Base-by-base conservation (phyloP, 2,113 vertebrate species). In the Neotragus moschatus region DNA sequence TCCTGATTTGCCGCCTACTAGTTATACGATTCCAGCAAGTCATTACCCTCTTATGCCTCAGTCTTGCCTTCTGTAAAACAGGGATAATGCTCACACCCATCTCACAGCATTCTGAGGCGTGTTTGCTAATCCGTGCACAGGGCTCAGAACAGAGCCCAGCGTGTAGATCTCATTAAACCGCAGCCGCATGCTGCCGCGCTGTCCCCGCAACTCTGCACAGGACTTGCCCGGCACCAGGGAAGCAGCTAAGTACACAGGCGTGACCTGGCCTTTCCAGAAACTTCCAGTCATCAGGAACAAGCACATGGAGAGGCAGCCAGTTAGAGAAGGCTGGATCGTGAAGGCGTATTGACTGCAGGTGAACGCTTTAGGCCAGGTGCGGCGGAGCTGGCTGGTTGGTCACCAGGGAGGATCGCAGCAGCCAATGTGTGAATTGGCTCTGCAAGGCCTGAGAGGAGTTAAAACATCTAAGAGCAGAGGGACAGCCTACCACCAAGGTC, bases 121-220 rank as follows among this genome's bases (percentile, higher is more conserved):
- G 4, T 13, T 91, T 1, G 0, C 58, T 58, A 36, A 85, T n/a
- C 61, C 26, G 3, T 16, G 13, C 15, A 6, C 26, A 53, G 33
- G 3, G 7, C 53, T 53, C 66, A 47, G 87, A 45, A 8, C 45
- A 39, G 51, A 95, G 70, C 45, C 88, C n/a, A 2, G 25, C 5
- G 8, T 2, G 0, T 0, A 11, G 66, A 47, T 23, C 58, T 79
- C 16, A 4, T 8, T 15, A 19, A 43, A 1, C 0, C 0, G 5
- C 60, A 51, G 2, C 80, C 5, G 23, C 13, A 7, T 25, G 47
- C 61, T 36, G 9, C 28, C 14, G 5, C 0, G 15, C 66, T 1
- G 11, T 81, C 26, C 17, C 28, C 5, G 1, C 45, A 12, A 4
- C 63, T 12, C 3, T 9, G 7, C 60, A 43, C 26, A 16, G 86